Evolutionary conservation across 2,888 invertebrate genomes (phyloP).

Genomic region (Netelia virgata): DNA sequence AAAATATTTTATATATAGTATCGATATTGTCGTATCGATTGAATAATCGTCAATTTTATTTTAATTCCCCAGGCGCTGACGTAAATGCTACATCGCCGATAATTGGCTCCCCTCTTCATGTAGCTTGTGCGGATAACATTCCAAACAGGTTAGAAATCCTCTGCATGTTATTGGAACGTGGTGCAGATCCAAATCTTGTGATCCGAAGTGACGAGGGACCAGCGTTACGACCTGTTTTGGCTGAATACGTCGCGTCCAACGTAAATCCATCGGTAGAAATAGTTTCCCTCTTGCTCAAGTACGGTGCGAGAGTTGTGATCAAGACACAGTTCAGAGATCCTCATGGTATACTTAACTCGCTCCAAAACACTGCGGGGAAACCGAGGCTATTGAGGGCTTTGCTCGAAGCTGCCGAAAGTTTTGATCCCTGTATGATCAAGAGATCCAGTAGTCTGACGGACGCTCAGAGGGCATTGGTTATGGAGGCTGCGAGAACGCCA

Average conservation of each 20-base stretch:
- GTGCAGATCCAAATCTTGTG: conserved; percentile 91
- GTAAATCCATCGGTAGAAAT: conserved; percentile 89
- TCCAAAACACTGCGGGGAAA: conserved; percentile 88
- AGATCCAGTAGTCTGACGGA: conserved; percentile 89
- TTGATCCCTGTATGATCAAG: conserved; percentile 92
- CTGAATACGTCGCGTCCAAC: conserved; percentile 93
- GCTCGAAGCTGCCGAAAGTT: conserved; percentile 91
- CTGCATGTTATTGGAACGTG: conserved; percentile 89
- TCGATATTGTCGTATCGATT: not conserved
- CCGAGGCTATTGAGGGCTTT: conserved; percentile 88
- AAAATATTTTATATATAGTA: not conserved
- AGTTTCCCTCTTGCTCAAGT: conserved; percentile 89
- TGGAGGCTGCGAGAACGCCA: conserved; percentile 89
- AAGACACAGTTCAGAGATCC: conserved; percentile 94
- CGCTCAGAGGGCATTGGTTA: conserved; percentile 88
- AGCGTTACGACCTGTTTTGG: conserved; percentile 91
- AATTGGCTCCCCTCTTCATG: conserved; percentile 93
- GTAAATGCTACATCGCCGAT: conserved; percentile 93
- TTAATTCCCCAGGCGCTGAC: conserved; percentile 88
- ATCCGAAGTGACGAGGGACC: conserved; percentile 92
- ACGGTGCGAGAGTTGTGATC: conserved; percentile 93
- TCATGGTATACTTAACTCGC: conserved; percentile 92
- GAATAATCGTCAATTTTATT: conserved; percentile 11
- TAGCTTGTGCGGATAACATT: conserved; percentile 93
- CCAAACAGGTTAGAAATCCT: conserved; percentile 89